Conservation (phyloP, 2,888 invertebrate species). For the Cordilura impudica region DNA sequence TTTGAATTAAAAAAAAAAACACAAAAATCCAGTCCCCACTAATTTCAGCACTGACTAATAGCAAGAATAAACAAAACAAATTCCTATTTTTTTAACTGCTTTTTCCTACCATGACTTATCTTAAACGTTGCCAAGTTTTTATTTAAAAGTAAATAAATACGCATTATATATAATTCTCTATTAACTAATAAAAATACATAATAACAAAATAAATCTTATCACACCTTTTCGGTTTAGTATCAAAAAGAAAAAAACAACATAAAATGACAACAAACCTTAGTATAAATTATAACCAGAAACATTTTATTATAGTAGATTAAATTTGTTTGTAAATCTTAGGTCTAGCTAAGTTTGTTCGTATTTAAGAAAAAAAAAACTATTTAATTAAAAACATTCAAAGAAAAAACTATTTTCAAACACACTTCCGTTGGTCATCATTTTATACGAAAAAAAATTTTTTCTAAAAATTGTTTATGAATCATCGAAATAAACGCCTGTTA, state of each 20-base stretch:
- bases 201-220: neutral
- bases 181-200: neutral
- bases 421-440: slow-evolving; percentile 53
- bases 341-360: neutral
- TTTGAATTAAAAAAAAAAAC: too few species aligned
- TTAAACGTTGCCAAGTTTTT: neutral
- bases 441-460: slow-evolving; percentile 1
- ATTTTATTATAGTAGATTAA: neutral
- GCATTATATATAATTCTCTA: neutral
- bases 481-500: neutral
- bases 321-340: too few species aligned
- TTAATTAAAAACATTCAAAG: neutral
- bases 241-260: neutral
- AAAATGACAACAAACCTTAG: neutral
- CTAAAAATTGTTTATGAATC: slow-evolving; percentile 21
- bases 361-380: neutral
- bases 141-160: neutral
- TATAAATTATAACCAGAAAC: neutral
- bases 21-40: neutral
- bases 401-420: neutral
- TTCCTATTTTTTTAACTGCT: neutral
- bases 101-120: neutral
- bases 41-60: neutral
- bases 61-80: neutral
- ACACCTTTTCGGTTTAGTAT: neutral